Evolutionary conservation across 2,888 invertebrate species (phyloP).

Genomic region (Sinopyrophorus schimmeli): DNA sequence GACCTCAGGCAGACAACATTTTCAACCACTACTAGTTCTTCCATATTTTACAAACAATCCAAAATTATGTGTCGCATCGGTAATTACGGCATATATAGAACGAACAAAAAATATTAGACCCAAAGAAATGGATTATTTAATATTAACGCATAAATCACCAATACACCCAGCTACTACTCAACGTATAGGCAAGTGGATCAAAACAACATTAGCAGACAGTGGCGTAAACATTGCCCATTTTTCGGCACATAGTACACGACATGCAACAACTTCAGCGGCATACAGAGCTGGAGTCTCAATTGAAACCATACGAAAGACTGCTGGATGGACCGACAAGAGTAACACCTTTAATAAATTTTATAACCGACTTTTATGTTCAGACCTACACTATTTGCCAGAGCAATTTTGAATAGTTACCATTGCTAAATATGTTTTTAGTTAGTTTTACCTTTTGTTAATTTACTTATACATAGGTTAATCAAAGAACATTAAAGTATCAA

Average conservation of each 20-base stretch:
- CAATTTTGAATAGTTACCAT: too few species aligned
- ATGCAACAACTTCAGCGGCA: slow-evolving; percentile 38
- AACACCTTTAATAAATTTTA: slow-evolving; percentile 35
- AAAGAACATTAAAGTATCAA: too few species aligned
- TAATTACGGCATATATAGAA: not conserved
- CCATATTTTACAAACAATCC: slow-evolving; percentile 12
- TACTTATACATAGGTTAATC: too few species aligned
- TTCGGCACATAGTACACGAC: slow-evolving; percentile 33
- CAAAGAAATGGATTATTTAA: not conserved
- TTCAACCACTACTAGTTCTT: slow-evolving; percentile 18
- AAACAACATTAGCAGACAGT: slow-evolving; percentile 29
- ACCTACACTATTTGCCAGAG: too few species aligned
- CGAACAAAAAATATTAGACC: not conserved
- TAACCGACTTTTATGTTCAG: slow-evolving; percentile 15
- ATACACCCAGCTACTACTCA: slow-evolving; percentile 21
- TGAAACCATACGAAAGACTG: slow-evolving; percentile 33
- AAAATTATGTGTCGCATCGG: slow-evolving; percentile 9
- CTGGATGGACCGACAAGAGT: slow-evolving; percentile 37
- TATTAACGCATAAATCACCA: slow-evolving; percentile 7
- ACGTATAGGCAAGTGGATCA: slow-evolving; percentile 37
- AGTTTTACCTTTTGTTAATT: too few species aligned
- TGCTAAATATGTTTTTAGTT: too few species aligned
- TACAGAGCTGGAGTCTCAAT: slow-evolving; percentile 30
- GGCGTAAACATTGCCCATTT: slow-evolving; percentile 32
- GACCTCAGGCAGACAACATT: too few species aligned